These are phyloP conservation scores for Ophion obscuratus DNA, from an alignment of 2,888 invertebrate species.

Conservation along the genomic window DNA sequence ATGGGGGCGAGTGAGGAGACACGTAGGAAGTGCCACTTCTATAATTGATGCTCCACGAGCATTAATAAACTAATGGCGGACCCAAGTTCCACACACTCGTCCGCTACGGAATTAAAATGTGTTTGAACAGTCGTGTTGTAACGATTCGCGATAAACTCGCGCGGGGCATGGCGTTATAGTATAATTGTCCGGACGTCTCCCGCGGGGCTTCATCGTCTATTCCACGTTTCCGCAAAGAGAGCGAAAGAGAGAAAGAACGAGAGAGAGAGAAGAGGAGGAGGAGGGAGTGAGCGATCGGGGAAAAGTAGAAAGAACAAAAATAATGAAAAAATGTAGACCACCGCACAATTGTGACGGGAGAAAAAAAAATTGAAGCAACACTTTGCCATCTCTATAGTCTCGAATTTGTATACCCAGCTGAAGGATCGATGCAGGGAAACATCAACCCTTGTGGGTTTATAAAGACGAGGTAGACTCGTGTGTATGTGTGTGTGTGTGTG, in stretches of 20 bases:
- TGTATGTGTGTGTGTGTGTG: not conserved
- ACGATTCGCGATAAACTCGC: conserved; percentile 58
- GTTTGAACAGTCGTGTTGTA: conserved; percentile 61
- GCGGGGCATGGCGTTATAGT: conserved; percentile 31
- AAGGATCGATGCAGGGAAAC: not conserved
- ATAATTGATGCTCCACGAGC: conserved; percentile 58
- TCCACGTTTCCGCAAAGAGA: conserved; percentile 28
- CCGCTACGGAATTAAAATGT: conserved; percentile 54
- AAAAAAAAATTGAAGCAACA: not conserved
- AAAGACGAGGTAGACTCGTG: not conserved
- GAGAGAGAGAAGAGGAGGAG: not conserved
- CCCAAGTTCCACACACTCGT: conserved; percentile 38
- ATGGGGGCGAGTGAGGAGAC: not conserved
- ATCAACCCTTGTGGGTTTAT: not conserved
- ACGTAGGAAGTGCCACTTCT: conserved; percentile 47
- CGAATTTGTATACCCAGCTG: not conserved
- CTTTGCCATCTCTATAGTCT: not conserved
- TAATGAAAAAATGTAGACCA: not conserved
- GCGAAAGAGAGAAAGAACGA: not conserved
- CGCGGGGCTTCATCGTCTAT: conserved; percentile 46
- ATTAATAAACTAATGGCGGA: conserved; percentile 60
- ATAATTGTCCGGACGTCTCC: conserved; percentile 53
- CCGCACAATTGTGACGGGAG: not conserved
- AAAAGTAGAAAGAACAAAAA: not conserved
- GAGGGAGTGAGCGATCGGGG: not conserved